Conservation (phyloP, 2,888 invertebrate species). For the Trichopria drosophilae region DNA sequence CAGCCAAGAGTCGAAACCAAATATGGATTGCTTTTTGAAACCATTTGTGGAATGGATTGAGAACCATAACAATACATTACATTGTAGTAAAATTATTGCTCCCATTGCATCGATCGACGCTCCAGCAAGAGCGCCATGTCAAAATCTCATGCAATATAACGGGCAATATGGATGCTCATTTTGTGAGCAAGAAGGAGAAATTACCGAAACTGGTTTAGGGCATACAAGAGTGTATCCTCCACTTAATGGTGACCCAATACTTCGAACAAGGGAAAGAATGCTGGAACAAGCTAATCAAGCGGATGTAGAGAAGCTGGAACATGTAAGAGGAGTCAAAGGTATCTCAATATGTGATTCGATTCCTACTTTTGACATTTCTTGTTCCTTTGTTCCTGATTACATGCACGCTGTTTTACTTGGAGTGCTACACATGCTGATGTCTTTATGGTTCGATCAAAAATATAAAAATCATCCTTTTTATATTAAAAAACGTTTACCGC, state of each 20-base stretch:
- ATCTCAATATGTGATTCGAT: neutral
- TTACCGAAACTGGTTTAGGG: neutral
- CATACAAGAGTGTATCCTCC: slow-evolving; percentile 12
- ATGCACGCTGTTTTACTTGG: neutral
- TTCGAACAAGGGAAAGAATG: slow-evolving; percentile 7
- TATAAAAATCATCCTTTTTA: slow-evolving; percentile 3
- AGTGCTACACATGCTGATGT: no score
- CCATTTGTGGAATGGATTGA: slow-evolving; percentile 24
- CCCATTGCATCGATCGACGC: slow-evolving; percentile 12
- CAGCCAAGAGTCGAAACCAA: slow-evolving; percentile 8
- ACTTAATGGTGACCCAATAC: neutral
- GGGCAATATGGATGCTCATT: slow-evolving; percentile 13
- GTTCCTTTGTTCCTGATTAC: slow-evolving; percentile 13
- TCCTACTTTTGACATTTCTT: slow-evolving; percentile 11
- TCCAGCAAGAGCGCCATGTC: slow-evolving; percentile 17
- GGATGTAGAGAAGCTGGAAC: neutral
- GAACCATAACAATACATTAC: neutral
- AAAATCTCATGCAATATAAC: slow-evolving; percentile 21
- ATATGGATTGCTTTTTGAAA: slow-evolving; percentile 15
- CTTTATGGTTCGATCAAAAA: no score
- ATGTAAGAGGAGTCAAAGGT: neutral
- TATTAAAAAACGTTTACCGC: neutral
- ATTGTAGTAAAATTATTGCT: slow-evolving; percentile 15
- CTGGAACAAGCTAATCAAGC: neutral
- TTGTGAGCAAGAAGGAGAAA: slow-evolving; percentile 11